Evolutionary conservation across 2,797 vertebrate genomes (phyloP).

Genomic region (Phrynocephalus forsythii): DNA sequence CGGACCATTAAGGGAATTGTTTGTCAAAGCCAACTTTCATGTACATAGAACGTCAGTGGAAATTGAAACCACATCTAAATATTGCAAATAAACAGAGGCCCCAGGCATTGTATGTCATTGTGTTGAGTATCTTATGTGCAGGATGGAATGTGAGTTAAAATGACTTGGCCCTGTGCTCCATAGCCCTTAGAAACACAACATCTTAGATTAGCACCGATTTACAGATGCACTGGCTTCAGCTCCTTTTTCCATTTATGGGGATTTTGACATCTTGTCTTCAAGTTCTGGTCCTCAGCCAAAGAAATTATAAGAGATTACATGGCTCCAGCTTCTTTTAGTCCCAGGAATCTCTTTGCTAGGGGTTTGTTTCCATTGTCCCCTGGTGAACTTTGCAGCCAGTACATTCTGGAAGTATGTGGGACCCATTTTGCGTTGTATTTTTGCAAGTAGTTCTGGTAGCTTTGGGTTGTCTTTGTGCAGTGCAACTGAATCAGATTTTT

Average conservation of each 20-base stretch:
- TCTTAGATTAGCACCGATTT: conserved; percentile 6
- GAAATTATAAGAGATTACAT: conserved; percentile 43
- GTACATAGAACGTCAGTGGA: conserved; percentile 13
- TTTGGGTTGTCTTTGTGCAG: background rate
- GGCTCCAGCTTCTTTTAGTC: conserved; percentile 17
- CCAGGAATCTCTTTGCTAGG: conserved; percentile 21
- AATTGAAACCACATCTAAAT: conserved; percentile 23
- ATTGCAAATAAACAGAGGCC: conserved; percentile 33
- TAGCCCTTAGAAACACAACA: conserved; percentile 18
- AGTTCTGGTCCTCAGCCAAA: conserved; percentile 36
- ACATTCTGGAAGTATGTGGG: background rate
- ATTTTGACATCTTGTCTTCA: conserved; percentile 34
- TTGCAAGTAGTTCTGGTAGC: background rate
- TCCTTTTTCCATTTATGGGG: conserved; percentile 45
- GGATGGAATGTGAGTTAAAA: conserved; percentile 14
- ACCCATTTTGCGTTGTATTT: background rate
- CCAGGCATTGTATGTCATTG: background rate
- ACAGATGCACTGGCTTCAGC: conserved; percentile 22
- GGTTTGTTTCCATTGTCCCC: conserved; percentile 38
- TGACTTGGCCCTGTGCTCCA: background rate
- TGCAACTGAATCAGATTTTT: background rate
- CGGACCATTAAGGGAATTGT: conserved; percentile 4
- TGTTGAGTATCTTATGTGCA: background rate
- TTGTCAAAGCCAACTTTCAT: conserved; percentile 23
- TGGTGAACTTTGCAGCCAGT: conserved; percentile 36